Conservation (phyloP, 2,888 invertebrate species). For the Danaus chrysippus region DNA sequence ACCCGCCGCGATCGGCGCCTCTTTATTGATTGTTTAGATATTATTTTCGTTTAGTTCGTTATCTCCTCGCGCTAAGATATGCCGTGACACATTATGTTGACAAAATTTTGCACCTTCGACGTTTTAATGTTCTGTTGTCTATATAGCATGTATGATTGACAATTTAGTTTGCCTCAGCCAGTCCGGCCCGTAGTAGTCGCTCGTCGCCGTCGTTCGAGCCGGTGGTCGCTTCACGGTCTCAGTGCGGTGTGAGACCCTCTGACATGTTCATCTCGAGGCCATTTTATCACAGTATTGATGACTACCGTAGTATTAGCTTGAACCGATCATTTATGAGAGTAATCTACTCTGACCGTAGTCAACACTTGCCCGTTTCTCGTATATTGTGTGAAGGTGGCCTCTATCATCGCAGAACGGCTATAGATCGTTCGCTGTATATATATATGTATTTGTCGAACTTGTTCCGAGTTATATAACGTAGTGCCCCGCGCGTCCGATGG, state of each 20-base stretch:
- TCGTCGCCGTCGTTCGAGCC: not conserved
- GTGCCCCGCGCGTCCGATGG: conserved; percentile 14
- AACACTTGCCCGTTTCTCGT: conserved; percentile 24
- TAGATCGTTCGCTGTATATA: conserved; percentile 50
- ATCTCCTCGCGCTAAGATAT: too few relatives aligned
- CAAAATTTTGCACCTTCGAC: conserved; percentile 9
- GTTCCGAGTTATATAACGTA: conserved; percentile 22
- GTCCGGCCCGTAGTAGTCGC: conserved; percentile 12
- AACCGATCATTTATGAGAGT: conserved; percentile 33
- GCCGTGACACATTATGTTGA: too few relatives aligned
- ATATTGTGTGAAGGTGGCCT: conserved; percentile 48
- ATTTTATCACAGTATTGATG: conserved; percentile 29
- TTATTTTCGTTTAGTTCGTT: too few relatives aligned
- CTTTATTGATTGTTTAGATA: not conserved
- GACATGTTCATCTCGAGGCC: conserved; percentile 20
- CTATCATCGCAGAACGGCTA: conserved; percentile 40
- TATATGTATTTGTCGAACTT: conserved; percentile 34
- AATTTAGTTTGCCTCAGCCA: conserved; percentile 31
- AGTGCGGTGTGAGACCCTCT: not conserved
- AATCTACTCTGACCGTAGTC: conserved; percentile 12
- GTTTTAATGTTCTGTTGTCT: conserved; percentile 21
- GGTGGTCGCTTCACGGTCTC: not conserved
- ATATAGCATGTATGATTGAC: conserved; percentile 23
- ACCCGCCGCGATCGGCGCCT: not conserved
- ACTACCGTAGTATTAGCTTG: conserved; percentile 9